A percentile compares a stretch with the other conserved stretches of the same genome.
These are phyloP conservation scores for Vanessa cardui DNA, from an alignment of 2,888 invertebrate genomes.

Conservation along the genomic window DNA sequence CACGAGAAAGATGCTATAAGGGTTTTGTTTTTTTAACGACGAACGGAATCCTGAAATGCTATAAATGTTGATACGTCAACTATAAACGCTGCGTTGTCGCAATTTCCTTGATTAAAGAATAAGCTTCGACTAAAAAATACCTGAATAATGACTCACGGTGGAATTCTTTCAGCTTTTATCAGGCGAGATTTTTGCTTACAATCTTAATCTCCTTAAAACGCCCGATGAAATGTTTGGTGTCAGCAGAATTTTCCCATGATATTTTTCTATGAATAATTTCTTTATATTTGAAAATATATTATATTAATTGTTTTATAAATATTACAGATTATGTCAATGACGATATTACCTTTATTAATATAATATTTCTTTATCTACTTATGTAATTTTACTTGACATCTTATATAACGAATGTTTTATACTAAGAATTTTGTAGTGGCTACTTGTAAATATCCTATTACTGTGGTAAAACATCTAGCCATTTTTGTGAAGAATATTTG, in stretches of 20 bases:
- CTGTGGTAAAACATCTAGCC: too few species aligned
- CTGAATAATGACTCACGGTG: conserved; percentile 38
- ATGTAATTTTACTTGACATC: too few species aligned
- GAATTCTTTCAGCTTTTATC: conserved; percentile 29
- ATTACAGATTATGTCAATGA: too few species aligned
- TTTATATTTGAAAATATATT: neutral
- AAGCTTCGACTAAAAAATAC: conserved; percentile 39
- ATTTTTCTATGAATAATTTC: conserved; percentile 20
- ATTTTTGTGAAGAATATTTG: too few species aligned
- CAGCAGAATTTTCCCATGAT: conserved; percentile 24
- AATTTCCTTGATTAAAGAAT: conserved; percentile 44
- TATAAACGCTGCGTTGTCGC: conserved; percentile 14
- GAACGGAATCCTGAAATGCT: neutral
- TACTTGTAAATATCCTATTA: too few species aligned
- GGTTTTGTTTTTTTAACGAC: too few species aligned
- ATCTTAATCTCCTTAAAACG: conserved; percentile 40
- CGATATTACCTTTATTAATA: too few species aligned
- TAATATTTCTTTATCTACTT: too few species aligned
- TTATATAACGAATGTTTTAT: too few species aligned
- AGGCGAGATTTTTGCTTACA: conserved; percentile 35
- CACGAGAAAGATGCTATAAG: too few species aligned
- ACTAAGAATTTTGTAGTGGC: too few species aligned
- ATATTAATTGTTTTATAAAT: conserved; percentile 12
- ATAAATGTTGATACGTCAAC: neutral
- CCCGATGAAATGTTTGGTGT: conserved; percentile 32